These are phyloP conservation scores for Astyanax mexicanus DNA, from an alignment of 2,797 vertebrate species.

Conservation along the genomic window DNA sequence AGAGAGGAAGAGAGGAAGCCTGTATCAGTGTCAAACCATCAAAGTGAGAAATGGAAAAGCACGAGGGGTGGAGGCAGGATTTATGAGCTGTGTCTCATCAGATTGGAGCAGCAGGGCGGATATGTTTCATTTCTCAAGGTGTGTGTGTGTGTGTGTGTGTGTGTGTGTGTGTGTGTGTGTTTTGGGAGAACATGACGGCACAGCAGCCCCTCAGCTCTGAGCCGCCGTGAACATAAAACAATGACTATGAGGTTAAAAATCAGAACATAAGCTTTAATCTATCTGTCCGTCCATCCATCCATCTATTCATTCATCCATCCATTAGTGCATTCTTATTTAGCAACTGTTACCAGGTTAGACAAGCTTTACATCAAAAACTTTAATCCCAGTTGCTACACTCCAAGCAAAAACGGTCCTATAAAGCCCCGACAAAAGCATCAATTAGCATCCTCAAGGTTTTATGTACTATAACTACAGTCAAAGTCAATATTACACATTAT, in stretches of 20 bases:
- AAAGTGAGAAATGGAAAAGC: constrained; percentile 22
- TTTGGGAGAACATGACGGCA: background rate
- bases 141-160: constrained; percentile 7
- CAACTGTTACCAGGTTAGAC: background rate
- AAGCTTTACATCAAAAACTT: background rate
- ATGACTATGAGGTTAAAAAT: background rate
- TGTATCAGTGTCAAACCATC: constrained; percentile 12
- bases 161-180: background rate
- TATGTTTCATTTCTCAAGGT: background rate
- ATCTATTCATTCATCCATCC: no score
- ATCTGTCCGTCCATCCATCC: background rate
- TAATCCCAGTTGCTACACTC: no score
- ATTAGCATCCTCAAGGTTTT: no score
- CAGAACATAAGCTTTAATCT: background rate
- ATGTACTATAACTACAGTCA: no score
- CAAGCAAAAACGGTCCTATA: no score
- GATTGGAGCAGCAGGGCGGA: constrained; percentile 4
- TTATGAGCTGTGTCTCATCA: constrained; percentile 11
- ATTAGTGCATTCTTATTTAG: background rate
- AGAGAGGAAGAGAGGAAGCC: background rate
- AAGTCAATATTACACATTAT: no score
- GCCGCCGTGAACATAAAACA: background rate
- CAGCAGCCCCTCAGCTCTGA: background rate
- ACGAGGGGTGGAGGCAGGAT: constrained; percentile 2
- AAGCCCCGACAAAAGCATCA: no score